Percentiles rank a stretch among this genome's conserved stretches.
Conservation (phyloP, 2,113 vertebrate species). For the Orientallactaga bullata region DNA sequence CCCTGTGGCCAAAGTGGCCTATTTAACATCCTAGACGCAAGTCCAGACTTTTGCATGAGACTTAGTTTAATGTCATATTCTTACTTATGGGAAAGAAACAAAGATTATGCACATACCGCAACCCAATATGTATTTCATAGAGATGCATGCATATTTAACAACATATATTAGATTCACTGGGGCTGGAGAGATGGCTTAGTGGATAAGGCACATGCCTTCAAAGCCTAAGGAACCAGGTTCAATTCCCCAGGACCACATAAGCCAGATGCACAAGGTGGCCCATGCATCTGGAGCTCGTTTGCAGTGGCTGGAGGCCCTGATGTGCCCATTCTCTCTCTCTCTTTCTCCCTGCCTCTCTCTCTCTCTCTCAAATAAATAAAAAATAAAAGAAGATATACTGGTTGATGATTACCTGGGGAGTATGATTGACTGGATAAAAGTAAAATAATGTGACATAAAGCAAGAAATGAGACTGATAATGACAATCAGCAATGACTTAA, state of each 20-base stretch:
- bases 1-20: slow-evolving; percentile 8
- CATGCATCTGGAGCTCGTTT: too few relatives aligned
- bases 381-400: neutral
- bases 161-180: neutral
- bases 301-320: too few relatives aligned
- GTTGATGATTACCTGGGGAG: neutral
- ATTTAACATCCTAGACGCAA: slow-evolving; percentile 46
- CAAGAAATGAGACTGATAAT: neutral
- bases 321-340: too few relatives aligned
- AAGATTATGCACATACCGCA: neutral
- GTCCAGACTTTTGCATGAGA: slow-evolving; percentile 23
- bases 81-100: slow-evolving; percentile 34
- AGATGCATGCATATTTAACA: neutral
- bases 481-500: neutral
- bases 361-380: too few relatives aligned
- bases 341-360: too few relatives aligned
- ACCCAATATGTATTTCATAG: neutral
- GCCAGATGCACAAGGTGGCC: too few relatives aligned
- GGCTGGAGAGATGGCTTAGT: too few relatives aligned
- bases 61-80: slow-evolving; percentile 36
- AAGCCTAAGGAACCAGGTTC: too few relatives aligned
- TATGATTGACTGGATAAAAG: neutral
- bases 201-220: too few relatives aligned
- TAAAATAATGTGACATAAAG: slow-evolving; percentile 38
- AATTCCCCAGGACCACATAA: too few relatives aligned